Base-by-base conservation (phyloP, 1,140 invertebrate species). In the Zaprionus taronus region DNA sequence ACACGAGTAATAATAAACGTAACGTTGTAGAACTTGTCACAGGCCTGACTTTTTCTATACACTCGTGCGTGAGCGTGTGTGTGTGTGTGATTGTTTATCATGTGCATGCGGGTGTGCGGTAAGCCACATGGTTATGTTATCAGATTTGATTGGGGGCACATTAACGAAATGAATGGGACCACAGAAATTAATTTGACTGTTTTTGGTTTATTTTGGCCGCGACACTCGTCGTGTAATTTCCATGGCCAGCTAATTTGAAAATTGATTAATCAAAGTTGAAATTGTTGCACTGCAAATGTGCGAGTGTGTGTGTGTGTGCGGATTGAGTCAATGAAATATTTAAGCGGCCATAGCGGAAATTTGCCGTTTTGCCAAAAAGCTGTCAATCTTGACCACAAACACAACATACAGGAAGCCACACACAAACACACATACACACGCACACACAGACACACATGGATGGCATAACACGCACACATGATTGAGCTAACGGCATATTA, bases 111-210 rank as follows among this genome's bases (percentile, higher is more conserved):
- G 41, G 62, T 72, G 60, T 75, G 76, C 56, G 80, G 80, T 53
- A 61, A 47, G 69, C 83, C 81, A 51, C 73, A 80, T 83, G 68
- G 83, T 84, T 83, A 77, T 69, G 63, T 49, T 31, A 64, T 71
- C 26, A 69, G 34, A 28, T 38, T 12, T 64, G 72, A 61, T 67
- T 73, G 56, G 31, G 28, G 28, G 76, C 49, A 56, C 63, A 78
- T 71, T 83, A 85, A 80, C 73, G 58, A 77, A 79, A 67, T 68
- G 66, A 63, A 64, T 64, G 57, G 53, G 36, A 14, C 34, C 44
- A n/a, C 51, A 49, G 22, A 7, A 71, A 55, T 76, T 51, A 72
- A 76, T 72, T 76, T 53, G 44, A 34, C 14, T 28, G 38, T 47
- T 74, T 69, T 61, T 28, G n/a, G 20, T 3, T 2, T 5, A 28